Percentiles rank a stretch among this genome's conserved stretches.
These are phyloP conservation scores for Pachyseris speciosa DNA, from an alignment of 64 coral and sea anemone genomes.

Conservation along the genomic window DNA sequence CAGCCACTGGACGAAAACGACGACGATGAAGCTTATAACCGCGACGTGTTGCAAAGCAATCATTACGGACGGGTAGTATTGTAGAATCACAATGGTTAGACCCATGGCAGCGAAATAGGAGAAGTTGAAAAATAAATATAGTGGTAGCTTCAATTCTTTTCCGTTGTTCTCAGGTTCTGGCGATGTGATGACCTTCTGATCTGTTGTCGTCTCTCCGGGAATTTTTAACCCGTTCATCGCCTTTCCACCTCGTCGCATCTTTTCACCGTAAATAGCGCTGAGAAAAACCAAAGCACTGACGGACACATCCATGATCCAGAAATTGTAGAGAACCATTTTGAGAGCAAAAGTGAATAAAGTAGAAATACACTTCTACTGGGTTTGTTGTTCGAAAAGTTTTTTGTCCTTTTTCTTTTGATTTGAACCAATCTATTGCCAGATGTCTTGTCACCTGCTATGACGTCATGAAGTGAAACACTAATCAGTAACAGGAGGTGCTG, in stretches of 20 bases:
- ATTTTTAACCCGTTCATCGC: background rate
- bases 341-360: background rate
- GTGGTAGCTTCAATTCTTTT: slow-evolving; percentile 26
- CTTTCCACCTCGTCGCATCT: slow-evolving; percentile 46
- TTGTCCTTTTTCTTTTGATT: background rate
- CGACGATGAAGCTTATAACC: slow-evolving; percentile 72
- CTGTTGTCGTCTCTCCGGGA: background rate
- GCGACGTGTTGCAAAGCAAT: slow-evolving; percentile 84
- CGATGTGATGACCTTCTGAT: background rate
- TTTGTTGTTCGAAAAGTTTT: background rate
- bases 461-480: slow-evolving; percentile 41
- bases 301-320: slow-evolving; percentile 91
- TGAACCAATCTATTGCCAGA: slow-evolving; percentile 24
- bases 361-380: background rate
- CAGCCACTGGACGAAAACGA: slow-evolving; percentile 87
- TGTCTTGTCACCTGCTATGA: slow-evolving; percentile 69
- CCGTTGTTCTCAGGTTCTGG: background rate
- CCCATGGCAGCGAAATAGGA: slow-evolving; percentile 83
- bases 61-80: slow-evolving; percentile 75
- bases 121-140: slow-evolving; percentile 78
- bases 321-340: slow-evolving; percentile 83
- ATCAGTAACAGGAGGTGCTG: background rate
- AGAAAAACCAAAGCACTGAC: slow-evolving; percentile 71
- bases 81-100: slow-evolving; percentile 65
- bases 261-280: slow-evolving; percentile 87